phyloP scores from a whole-genome alignment of 2,888 invertebrate species.

The Lysandra bellargus region DNA sequence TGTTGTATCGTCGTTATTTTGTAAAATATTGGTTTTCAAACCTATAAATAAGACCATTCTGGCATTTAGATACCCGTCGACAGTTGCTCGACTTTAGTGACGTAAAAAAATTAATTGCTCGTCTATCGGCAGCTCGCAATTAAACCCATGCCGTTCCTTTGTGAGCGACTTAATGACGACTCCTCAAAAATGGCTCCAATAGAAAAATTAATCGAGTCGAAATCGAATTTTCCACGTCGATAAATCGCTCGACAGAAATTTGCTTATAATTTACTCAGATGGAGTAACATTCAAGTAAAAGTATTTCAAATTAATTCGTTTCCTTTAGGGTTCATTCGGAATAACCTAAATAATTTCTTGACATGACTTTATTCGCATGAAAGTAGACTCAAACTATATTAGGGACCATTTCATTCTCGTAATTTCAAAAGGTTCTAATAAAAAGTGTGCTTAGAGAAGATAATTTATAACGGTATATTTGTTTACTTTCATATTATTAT shows the following conservation, averaged over 20 bases:
- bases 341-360: background rate
- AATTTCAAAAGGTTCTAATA: too few species aligned
- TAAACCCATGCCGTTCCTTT: conserved; percentile 44
- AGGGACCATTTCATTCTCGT: too few species aligned
- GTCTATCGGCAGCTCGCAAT: conserved; percentile 36
- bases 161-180: conserved; percentile 47
- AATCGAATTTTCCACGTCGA: conserved; percentile 42
- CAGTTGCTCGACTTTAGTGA: conserved; percentile 25
- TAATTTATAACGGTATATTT: too few species aligned
- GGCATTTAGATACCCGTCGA: conserved; percentile 22
- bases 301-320: conserved; percentile 13
- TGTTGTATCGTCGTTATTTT: background rate
- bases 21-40: background rate
- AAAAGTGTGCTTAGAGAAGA: too few species aligned
- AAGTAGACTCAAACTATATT: too few species aligned
- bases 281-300: conserved; percentile 28
- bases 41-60: background rate
- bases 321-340: background rate
- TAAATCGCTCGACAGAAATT: conserved; percentile 37
- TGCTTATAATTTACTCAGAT: conserved; percentile 32
- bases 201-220: conserved; percentile 44
- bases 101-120: conserved; percentile 35
- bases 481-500: too few species aligned
- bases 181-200: conserved; percentile 42
- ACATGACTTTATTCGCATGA: too few species aligned